Conservation (phyloP, 2,113 vertebrate species). For the human (Homo sapiens) region DNA sequence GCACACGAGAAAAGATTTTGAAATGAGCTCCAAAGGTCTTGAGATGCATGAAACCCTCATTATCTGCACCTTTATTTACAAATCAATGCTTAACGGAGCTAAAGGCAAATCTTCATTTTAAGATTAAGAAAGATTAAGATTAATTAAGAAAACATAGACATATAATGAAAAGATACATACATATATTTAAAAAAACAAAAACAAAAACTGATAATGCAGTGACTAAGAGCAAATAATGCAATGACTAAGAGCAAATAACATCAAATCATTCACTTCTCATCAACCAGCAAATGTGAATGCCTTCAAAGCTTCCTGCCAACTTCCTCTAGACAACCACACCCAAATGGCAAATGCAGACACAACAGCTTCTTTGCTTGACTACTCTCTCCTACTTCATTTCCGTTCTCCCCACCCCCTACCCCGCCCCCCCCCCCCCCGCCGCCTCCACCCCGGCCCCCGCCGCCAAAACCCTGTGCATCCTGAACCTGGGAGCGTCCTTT, state of each 20-base stretch:
- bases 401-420: neutral
- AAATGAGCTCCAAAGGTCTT: neutral
- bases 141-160: neutral
- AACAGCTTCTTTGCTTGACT: neutral
- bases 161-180: neutral
- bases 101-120: neutral
- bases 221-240: neutral
- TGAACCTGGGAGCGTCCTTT: neutral
- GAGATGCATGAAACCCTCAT: neutral
- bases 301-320: neutral
- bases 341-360: neutral
- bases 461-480: too few relatives aligned
- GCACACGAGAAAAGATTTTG: neutral
- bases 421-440: too few relatives aligned
- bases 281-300: neutral
- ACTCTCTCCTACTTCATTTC: neutral
- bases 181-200: neutral
- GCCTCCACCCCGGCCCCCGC: neutral
- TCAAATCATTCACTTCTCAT: neutral
- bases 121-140: too few relatives aligned
- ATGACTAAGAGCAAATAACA: neutral
- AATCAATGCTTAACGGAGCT: neutral
- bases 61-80: neutral
- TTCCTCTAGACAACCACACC: neutral
- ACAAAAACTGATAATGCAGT: neutral